Evolutionary conservation across 2,888 invertebrate species (phyloP), one percentile per base, ranked within the genome.

Genomic region (Tachina fera): DNA sequence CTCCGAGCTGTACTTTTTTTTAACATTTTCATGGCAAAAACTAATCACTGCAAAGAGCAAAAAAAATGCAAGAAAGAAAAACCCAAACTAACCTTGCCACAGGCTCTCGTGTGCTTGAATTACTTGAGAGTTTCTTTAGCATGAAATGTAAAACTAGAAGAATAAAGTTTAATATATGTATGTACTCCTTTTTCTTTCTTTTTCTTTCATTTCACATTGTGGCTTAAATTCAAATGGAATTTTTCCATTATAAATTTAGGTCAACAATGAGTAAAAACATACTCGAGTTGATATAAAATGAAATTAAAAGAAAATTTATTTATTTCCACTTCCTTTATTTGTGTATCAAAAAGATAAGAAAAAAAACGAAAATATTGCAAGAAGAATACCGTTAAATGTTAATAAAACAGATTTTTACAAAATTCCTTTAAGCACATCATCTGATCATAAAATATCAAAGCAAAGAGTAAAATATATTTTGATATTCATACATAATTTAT

Each of bases 221-320:
- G 83, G 83, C 49, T 90, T 91, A 89, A 77, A 79, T 83, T 83
- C 72, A 86, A 79, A 79, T 79, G 76, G 83, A 83, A 83, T 83
- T 86, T 86, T 90, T 89, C 90, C 90, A 90, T 90, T 91, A 91
- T 89, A 90, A 90, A 90, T 91, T 90, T 91, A 88, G 90, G 90
- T 90, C 90, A 90, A 89, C 90, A 90, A 90, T 60, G 83, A 68
- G 31, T 16, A 65, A 74, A 71, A 80, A 49, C 22, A 43, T 41
- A 75, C 70, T 43, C 45, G 65, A 43, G 67, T 49, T 43, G 63
- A 75, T 53, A 60, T 67, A 67, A 63, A 81, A 70, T 79, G 63
- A 79, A 82, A 77, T 78, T 70, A 78, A 78, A 78, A 51, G 19
- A 63, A 53, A 63, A 72, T 70, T 53, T 53, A 81, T 74, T 60